Evolutionary conservation across 2,797 vertebrate genomes (phyloP).

Genomic region (Poecile montanus): DNA sequence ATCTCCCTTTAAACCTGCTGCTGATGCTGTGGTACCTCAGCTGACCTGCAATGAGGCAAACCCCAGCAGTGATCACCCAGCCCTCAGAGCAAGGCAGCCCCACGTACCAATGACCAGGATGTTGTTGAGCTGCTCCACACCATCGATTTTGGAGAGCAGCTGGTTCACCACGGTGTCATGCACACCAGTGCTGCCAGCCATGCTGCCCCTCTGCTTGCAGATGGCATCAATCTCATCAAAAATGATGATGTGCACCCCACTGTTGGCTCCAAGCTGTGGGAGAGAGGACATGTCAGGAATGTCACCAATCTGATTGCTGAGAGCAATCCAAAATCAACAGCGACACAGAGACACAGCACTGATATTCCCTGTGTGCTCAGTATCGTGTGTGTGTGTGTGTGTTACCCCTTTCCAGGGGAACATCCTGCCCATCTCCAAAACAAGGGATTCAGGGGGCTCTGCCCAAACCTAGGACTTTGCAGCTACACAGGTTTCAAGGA

Average conservation of each 20-base stretch:
- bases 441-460: neutral
- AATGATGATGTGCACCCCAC: slow-evolving; percentile 96
- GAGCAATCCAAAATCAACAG: neutral
- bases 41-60: neutral
- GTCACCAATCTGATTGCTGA: neutral
- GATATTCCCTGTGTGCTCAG: neutral
- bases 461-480: neutral
- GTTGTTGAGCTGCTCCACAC: slow-evolving; percentile 97
- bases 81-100: neutral
- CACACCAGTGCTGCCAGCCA: slow-evolving; percentile 95
- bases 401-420: neutral
- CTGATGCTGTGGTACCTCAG: neutral
- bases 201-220: slow-evolving; percentile 96
- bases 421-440: neutral
- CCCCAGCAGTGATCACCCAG: neutral
- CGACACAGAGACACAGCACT: rapidly evolving
- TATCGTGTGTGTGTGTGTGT: neutral
- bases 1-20: neutral
- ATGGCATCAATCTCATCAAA: slow-evolving; percentile 98
- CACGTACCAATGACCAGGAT: slow-evolving; percentile 93
- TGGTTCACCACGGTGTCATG: slow-evolving; percentile 98
- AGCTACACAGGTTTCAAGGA: neutral
- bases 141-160: slow-evolving; percentile 95
- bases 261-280: slow-evolving; percentile 91
- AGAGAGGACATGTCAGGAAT: neutral